These are phyloP conservation scores for Phyllotreta cruciferae DNA, from an alignment of 2,888 invertebrate species.

Conservation along the genomic window DNA sequence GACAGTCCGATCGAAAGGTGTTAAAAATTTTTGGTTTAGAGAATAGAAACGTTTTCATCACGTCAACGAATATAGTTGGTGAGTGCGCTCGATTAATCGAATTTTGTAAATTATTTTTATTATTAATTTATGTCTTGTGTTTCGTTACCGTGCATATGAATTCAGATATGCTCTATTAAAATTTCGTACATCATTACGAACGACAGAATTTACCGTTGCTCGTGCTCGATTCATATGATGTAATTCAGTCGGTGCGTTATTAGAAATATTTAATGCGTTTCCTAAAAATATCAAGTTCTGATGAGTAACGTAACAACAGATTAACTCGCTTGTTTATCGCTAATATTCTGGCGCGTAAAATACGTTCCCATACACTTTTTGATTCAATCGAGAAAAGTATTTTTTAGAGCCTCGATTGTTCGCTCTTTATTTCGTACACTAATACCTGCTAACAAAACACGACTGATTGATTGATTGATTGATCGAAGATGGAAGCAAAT, in stretches of 20 bases:
- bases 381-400: conserved; percentile 35
- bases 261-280: conserved; percentile 40
- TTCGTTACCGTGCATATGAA: conserved; percentile 37
- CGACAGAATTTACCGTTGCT: conserved; percentile 47
- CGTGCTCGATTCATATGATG: conserved; percentile 37
- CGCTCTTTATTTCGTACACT: neutral
- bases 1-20: conserved; percentile 35
- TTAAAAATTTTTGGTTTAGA: conserved; percentile 23
- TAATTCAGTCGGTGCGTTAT: conserved; percentile 44
- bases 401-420: conserved; percentile 35
- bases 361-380: conserved; percentile 13
- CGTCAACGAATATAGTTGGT: conserved; percentile 42
- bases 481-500: too few species aligned
- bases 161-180: conserved; percentile 52
- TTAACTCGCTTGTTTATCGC: conserved; percentile 26
- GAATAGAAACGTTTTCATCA: conserved; percentile 22
- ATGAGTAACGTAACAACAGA: conserved; percentile 24
- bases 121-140: conserved; percentile 29
- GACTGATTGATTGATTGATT: too few species aligned
- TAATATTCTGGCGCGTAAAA: conserved; percentile 15
- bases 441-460: neutral
- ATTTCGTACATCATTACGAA: conserved; percentile 41
- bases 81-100: conserved; percentile 34
- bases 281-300: conserved; percentile 36
- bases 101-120: conserved; percentile 22